These are phyloP conservation scores for Caenorhabditis virilis DNA, from an alignment of 2,888 invertebrate genomes.

Conservation along the genomic window DNA sequence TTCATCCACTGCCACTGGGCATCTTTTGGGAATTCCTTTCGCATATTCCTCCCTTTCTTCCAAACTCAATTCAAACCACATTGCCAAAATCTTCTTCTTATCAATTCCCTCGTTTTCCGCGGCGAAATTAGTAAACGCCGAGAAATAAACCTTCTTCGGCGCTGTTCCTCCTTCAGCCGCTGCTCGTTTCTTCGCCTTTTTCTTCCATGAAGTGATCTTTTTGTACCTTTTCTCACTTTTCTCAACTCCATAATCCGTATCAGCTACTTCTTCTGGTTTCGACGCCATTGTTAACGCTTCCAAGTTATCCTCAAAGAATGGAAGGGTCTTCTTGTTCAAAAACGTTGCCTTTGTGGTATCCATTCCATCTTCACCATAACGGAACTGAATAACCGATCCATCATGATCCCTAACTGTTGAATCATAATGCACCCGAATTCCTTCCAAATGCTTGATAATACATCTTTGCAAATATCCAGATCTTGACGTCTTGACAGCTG, in stretches of 20 bases:
- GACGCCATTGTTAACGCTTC: constrained; percentile 53
- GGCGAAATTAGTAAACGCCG: constrained; percentile 54
- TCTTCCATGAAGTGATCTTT: constrained; percentile 69
- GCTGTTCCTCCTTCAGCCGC: constrained; percentile 6
- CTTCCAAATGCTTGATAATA: constrained; percentile 95
- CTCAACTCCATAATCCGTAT: constrained; percentile 67
- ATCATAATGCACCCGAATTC: constrained; percentile 87
- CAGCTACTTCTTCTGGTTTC: constrained; percentile 68
- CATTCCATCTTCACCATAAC: constrained; percentile 85
- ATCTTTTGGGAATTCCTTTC: constrained; percentile 27
- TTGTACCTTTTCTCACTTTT: constrained; percentile 72
- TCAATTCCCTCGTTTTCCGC: constrained; percentile 26
- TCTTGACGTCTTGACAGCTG: constrained; percentile 97
- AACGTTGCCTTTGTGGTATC: constrained; percentile 88
- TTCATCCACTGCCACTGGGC: constrained; percentile 58
- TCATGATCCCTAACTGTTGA: constrained; percentile 93
- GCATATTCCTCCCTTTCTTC: constrained; percentile 41
- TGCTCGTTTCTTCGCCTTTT: constrained; percentile 27
- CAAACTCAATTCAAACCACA: constrained; percentile 51
- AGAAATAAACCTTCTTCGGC: constrained; percentile 30
- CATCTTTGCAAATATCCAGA: constrained; percentile 97
- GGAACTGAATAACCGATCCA: constrained; percentile 83
- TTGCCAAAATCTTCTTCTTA: constrained; percentile 37
- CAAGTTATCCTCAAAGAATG: constrained; percentile 82
- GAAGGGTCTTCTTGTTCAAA: constrained; percentile 78